A percentile compares a stretch with the other conserved stretches of the same genome.
Evolutionary conservation across 23 tunicate species (phyloP).

Genomic region (Trididemnum miniatum): DNA sequence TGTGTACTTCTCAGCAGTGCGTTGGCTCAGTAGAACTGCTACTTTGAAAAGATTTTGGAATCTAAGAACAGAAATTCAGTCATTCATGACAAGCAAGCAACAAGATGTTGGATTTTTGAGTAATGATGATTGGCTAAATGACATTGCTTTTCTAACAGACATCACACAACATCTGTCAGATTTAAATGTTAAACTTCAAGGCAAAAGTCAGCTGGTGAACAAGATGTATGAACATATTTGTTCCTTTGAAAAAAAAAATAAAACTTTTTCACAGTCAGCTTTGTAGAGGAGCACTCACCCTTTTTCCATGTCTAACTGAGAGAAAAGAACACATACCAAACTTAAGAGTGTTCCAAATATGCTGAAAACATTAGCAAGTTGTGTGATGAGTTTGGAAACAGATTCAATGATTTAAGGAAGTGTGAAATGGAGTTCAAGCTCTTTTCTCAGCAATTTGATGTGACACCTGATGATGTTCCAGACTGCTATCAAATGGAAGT

Average conservation of each 20-base stretch:
- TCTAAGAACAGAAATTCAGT: conserved; percentile 25
- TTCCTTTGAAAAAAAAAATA: conserved; percentile 20
- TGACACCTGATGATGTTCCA: conserved; percentile 2
- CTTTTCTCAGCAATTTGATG: neutral
- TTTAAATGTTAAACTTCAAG: conserved; percentile 34
- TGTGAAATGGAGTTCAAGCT: neutral
- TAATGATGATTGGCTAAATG: conserved; percentile 33
- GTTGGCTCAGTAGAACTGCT: conserved; percentile 45
- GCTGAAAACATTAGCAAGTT: neutral
- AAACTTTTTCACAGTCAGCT: conserved; percentile 7
- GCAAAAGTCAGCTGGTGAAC: conserved; percentile 34
- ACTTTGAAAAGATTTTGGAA: conserved; percentile 56
- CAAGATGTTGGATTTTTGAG: conserved; percentile 27
- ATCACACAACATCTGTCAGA: conserved; percentile 29
- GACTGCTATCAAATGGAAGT: neutral
- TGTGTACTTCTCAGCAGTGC: conserved; percentile 34
- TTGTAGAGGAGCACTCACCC: conserved; percentile 8
- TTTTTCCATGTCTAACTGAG: neutral
- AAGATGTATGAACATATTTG: conserved; percentile 26
- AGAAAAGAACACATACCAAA: neutral
- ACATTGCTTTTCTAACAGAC: conserved; percentile 36
- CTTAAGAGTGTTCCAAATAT: neutral
- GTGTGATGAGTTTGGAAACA: neutral
- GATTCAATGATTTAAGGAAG: neutral
- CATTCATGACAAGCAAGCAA: conserved; percentile 38